Evolutionary conservation across 2,888 invertebrate species (phyloP), one percentile per base, ranked within the genome.

Genomic region (Steromphala cineraria): DNA sequence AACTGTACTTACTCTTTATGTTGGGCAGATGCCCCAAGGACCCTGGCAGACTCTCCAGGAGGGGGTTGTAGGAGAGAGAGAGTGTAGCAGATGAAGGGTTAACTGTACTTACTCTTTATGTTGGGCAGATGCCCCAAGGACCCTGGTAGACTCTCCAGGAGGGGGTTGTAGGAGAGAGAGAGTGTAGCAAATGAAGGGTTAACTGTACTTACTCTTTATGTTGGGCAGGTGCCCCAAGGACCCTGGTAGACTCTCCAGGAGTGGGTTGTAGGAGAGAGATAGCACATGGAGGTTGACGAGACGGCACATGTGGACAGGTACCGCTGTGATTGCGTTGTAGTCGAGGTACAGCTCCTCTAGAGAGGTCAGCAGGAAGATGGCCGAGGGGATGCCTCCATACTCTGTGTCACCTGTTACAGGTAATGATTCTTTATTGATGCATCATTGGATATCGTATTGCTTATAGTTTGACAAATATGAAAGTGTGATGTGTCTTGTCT

Each of bases 321-420:
- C 86, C 67, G 83, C 77, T 2, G 87, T 88, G 52, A 93, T 88
- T 17, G 87, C 90, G 81, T 91, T 90, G 83, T 89, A 87, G 78
- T 88, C 84, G 36, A 93, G 83, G 79, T 85, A 82, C 7, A 93
- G 84, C 31, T 84, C 82, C 46, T 87, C 85, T 67, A 92, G 86
- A 36, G 81, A 84, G 19, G 79, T 80, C 80, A 91, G 79, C 21
- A 81, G 74, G 82, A 91, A 90, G 2, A 92, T 82, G 53, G 89
- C 89, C 7, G 87, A 82, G 3, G 92, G 92, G 17, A 92, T 85
- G 10, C 90, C 90, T 67, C 91, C 90, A 80, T 84, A 87, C 36
- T 86, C 83, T 24, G 80, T 82, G 75, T 82, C 83, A 77, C 74
- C 85, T 85, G 81, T 40, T 77, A 75, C 13, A 19, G 53, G 24